A percentile compares a stretch with the other conserved stretches of the same genome.
phyloP scores from a whole-genome alignment of 2,888 invertebrate species.

The Acrobasis consociella region DNA sequence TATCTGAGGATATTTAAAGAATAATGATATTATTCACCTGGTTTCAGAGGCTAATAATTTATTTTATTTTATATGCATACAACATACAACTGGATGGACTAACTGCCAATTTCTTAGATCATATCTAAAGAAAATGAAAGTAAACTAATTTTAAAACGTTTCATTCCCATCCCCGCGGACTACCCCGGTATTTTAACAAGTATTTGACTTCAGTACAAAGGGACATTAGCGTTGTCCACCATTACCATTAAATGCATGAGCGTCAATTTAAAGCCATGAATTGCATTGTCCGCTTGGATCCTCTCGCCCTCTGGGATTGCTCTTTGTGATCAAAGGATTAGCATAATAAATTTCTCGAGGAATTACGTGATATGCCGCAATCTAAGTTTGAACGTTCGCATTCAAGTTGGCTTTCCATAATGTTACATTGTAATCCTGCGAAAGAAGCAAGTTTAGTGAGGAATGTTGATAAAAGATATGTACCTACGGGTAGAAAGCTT shows the following conservation, averaged over 20 bases:
- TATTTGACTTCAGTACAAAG: slow-evolving; percentile 5
- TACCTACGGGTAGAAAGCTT: too few species aligned
- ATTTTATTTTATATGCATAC: too few species aligned
- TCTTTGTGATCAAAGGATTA: slow-evolving; percentile 42
- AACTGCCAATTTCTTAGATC: neutral
- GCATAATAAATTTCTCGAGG: slow-evolving; percentile 40
- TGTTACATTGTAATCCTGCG: slow-evolving; percentile 22
- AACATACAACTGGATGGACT: too few species aligned
- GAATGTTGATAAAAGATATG: neutral
- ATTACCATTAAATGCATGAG: slow-evolving; percentile 17
- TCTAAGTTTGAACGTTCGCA: slow-evolving; percentile 32
- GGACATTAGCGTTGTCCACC: slow-evolving; percentile 12
- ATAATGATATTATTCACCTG: too few species aligned
- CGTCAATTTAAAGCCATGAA: slow-evolving; percentile 23
- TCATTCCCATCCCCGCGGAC: neutral
- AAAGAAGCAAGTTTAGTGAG: slow-evolving; percentile 2
- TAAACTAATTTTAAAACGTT: neutral
- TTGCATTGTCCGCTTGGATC: slow-evolving; percentile 27
- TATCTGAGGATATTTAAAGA: too few species aligned
- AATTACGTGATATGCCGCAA: slow-evolving; percentile 24
- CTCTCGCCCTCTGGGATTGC: slow-evolving; percentile 40
- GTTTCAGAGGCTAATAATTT: too few species aligned
- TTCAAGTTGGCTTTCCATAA: slow-evolving; percentile 44
- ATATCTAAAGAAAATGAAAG: neutral
- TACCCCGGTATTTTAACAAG: slow-evolving; percentile 1